phyloP scores from a whole-genome alignment of 2,888 invertebrate genomes.

The Agapostemon virescens region DNA sequence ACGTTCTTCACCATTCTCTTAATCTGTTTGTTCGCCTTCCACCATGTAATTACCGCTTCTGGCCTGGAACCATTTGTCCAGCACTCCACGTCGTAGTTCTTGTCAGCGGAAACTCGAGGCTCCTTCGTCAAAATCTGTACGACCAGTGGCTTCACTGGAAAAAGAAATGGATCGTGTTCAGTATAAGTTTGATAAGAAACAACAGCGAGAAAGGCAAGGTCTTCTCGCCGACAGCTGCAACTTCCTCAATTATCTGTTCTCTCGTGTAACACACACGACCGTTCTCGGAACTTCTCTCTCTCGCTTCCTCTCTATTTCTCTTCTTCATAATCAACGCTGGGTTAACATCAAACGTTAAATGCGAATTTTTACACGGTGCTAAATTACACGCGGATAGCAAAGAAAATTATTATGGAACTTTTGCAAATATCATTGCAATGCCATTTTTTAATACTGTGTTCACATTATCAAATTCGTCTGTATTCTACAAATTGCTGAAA shows the following conservation, averaged over 20 bases:
- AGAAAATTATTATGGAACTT: too few species aligned
- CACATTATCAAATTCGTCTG: too few species aligned
- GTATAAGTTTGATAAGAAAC: slow-evolving; percentile 26
- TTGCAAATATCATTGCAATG: too few species aligned
- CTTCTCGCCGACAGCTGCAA: background rate
- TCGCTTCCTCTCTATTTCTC: too few species aligned
- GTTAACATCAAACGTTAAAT: background rate
- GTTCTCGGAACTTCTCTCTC: background rate
- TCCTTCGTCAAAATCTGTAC: slow-evolving; percentile 92
- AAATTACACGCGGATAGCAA: too few species aligned
- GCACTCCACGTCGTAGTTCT: slow-evolving; percentile 93
- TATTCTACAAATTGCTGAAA: too few species aligned
- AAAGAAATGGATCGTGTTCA: slow-evolving; percentile 54
- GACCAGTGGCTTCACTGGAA: slow-evolving; percentile 91
- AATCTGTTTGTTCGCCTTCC: slow-evolving; percentile 91
- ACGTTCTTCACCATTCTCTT: slow-evolving; percentile 91
- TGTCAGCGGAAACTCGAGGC: slow-evolving; percentile 91
- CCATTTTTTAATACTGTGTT: too few species aligned
- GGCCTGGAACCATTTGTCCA: slow-evolving; percentile 92
- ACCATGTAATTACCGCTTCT: slow-evolving; percentile 93
- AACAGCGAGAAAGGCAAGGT: slow-evolving; percentile 9
- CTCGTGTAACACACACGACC: background rate
- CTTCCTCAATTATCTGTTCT: slow-evolving; percentile 3
- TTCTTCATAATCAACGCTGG: background rate
- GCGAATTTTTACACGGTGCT: background rate